Conservation (phyloP, 53 echinoderm and acorn worm species). For the Holothuria scabra region DNA sequence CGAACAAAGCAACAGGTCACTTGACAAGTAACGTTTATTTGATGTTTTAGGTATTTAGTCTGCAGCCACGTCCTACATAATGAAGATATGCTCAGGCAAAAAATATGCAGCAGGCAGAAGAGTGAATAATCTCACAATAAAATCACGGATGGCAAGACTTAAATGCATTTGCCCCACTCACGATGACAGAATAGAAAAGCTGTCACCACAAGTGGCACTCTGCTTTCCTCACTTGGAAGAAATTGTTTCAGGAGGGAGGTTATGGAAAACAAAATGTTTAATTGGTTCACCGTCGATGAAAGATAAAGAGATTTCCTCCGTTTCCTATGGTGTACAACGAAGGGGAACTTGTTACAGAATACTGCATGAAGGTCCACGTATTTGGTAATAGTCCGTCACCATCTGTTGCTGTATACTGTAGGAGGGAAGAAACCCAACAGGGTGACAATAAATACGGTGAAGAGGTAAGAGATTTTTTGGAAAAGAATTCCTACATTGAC, state of each 20-base stretch:
- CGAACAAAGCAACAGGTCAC: slow-evolving; percentile 57
- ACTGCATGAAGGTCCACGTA: slow-evolving; percentile 65
- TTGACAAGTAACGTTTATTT: slow-evolving; percentile 48
- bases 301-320: slow-evolving; percentile 63
- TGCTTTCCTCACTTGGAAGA: slow-evolving; percentile 46
- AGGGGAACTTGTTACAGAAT: slow-evolving; percentile 36
- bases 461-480: slow-evolving; percentile 38
- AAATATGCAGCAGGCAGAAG: background rate
- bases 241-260: slow-evolving; percentile 7
- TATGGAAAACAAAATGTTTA: slow-evolving; percentile 54
- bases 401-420: slow-evolving; percentile 52
- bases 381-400: slow-evolving; percentile 66
- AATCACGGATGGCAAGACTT: slow-evolving; percentile 26
- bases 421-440: slow-evolving; percentile 25
- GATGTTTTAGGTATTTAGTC: slow-evolving; percentile 28
- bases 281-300: slow-evolving; percentile 44
- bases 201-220: slow-evolving; percentile 16
- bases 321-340: slow-evolving; percentile 53
- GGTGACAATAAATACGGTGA: slow-evolving; percentile 32
- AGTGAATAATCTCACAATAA: slow-evolving; percentile 27
- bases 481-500: slow-evolving; percentile 63
- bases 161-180: slow-evolving; percentile 46
- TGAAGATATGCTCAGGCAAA: slow-evolving; percentile 53
- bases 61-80: slow-evolving; percentile 4
- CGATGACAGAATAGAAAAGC: slow-evolving; percentile 55